phyloP scores from a whole-genome alignment of 2,888 invertebrate genomes.

The Oasisia sp. region DNA sequence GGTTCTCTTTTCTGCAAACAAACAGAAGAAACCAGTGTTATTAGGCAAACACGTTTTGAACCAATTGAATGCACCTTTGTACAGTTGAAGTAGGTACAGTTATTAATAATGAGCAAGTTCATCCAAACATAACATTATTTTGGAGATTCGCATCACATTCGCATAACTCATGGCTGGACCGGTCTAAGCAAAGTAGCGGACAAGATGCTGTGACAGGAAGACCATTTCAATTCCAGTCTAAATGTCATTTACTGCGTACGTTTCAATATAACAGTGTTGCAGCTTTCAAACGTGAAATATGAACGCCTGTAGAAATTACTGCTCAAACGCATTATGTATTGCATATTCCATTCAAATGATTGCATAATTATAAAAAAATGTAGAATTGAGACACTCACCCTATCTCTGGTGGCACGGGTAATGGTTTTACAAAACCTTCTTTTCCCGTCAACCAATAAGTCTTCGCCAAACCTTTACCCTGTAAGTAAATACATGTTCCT shows the following conservation, averaged over 20 bases:
- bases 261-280: neutral
- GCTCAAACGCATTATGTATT: too few relatives aligned
- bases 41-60: neutral
- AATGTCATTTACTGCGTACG: too few relatives aligned
- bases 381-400: constrained; percentile 36
- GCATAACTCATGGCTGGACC: too few relatives aligned
- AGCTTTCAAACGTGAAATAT: too few relatives aligned
- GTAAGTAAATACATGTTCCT: constrained; percentile 25
- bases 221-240: too few relatives aligned
- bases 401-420: constrained; percentile 49
- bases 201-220: too few relatives aligned
- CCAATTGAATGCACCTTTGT: neutral
- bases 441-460: constrained; percentile 64
- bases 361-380: neutral
- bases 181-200: too few relatives aligned
- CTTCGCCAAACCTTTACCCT: constrained; percentile 64
- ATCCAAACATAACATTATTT: too few relatives aligned
- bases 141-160: too few relatives aligned
- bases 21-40: constrained; percentile 17
- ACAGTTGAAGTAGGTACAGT: neutral
- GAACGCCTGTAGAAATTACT: neutral
- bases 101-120: too few relatives aligned
- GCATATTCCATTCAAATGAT: too few relatives aligned
- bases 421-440: constrained; percentile 58
- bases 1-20: constrained; percentile 38